Evolutionary conservation across 2,888 invertebrate genomes (phyloP), one percentile per base, ranked within the genome.

Genomic region (Polymixis flavicincta): DNA sequence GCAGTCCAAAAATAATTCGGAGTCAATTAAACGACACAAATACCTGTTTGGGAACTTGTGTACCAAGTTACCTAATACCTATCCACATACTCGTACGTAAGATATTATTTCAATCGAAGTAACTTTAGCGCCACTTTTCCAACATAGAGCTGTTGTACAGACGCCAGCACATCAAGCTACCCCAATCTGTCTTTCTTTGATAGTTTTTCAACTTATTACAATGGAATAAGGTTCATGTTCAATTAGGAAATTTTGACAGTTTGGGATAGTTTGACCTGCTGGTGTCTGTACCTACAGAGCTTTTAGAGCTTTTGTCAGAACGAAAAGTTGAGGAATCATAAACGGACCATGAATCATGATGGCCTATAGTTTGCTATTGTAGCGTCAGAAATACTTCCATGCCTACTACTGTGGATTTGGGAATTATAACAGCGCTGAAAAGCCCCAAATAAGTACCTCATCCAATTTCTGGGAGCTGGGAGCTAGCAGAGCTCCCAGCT

Each of bases 41-140:
- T n/a, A 61, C 64, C 28, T 25, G 54, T 78, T 66, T 61, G 45
- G 14, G 45, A 13, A 19, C 22, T 54, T 19, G 28, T 59, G 17
- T 52, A 74, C 42, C 8, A 9, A 6, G 14, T 25, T 55, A 55
- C 25, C 22, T 65, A 25, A 32, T 52, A 52, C 13, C 14, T 37
- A 14, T 37, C 25, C 17, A n/a, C n/a, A n/a, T n/a, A n/a, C n/a
- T n/a, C n/a, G n/a, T 37, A 63, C 9, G 7, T 17, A 9, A n/a
- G 25, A 22, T 28, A 2, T n/a, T 66, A 66, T 60, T 50, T 42
- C 19, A 57, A 57, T 22, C 8, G 6, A 76, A 57, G 17, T 45
- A 63, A 32, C 55, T 22, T 65, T 54, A 32, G 25, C 37, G 54
- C 5, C 3, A 45, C 42, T 45, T 45, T 45, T 48, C 4, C 13